A percentile compares a stretch with the other conserved stretches of the same genome.
phyloP scores from a whole-genome alignment of 2,113 vertebrate genomes.

The Craseonycteris thonglongyai region DNA sequence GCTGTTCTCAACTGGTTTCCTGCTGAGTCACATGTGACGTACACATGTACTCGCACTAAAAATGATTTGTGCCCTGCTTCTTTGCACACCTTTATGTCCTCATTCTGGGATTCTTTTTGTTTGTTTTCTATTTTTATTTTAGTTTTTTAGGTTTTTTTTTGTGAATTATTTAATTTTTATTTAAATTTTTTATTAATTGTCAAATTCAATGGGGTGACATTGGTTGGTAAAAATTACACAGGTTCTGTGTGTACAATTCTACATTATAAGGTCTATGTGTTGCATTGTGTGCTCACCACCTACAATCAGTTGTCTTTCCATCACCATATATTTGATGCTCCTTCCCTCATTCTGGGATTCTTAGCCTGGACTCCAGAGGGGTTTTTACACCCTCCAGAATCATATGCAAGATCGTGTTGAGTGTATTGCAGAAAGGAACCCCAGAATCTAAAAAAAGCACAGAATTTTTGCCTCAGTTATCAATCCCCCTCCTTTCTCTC shows the following conservation, averaged over 20 bases:
- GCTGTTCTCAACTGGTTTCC: background rate
- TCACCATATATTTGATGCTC: no score
- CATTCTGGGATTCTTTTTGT: background rate
- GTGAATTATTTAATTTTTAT: no score
- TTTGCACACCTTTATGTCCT: fast-evolving
- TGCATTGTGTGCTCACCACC: no score
- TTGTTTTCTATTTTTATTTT: no score
- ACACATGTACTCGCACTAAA: background rate
- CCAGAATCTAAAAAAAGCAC: background rate
- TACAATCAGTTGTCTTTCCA: no score
- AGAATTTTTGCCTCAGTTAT: background rate
- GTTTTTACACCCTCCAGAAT: background rate
- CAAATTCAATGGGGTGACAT: no score
- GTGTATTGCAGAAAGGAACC: background rate
- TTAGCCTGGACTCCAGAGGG: background rate
- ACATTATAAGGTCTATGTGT: no score
- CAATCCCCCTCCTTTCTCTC: background rate
- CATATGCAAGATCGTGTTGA: background rate
- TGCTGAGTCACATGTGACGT: background rate
- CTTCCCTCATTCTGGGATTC: no score
- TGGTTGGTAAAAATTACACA: no score
- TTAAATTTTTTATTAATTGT: no score
- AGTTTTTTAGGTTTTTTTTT: no score
- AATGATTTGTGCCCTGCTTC: background rate
- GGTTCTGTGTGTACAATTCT: no score